These are phyloP conservation scores for Emydura subglobosa DNA, from an alignment of 2,113 vertebrate genomes.

Conservation along the genomic window DNA sequence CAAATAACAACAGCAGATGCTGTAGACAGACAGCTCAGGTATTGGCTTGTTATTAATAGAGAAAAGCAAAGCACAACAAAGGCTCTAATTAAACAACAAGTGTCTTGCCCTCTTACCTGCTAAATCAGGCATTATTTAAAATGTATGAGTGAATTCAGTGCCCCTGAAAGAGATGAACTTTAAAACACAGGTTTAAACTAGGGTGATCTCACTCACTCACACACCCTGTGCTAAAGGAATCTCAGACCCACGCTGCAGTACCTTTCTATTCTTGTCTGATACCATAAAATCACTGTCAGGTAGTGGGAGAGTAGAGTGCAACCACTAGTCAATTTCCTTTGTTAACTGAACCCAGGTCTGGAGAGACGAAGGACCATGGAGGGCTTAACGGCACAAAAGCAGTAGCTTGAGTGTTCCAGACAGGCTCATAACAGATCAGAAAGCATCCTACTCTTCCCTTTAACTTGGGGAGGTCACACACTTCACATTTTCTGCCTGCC, in stretches of 20 bases:
- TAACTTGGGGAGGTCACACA: not conserved
- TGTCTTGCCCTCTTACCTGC: slow-evolving; percentile 49
- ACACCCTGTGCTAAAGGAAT: not conserved
- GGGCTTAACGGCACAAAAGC: not conserved
- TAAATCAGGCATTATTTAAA: slow-evolving; percentile 64
- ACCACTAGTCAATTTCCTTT: not conserved
- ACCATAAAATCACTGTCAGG: not conserved
- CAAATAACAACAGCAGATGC: not conserved
- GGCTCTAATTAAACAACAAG: not conserved
- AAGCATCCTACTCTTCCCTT: not conserved
- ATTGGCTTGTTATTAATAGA: slow-evolving; percentile 6
- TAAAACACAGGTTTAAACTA: not conserved
- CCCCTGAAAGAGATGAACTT: slow-evolving; percentile 50
- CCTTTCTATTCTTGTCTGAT: not conserved
- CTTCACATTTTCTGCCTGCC: not conserved
- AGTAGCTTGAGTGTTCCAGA: not conserved
- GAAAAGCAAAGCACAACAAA: slow-evolving; percentile 9
- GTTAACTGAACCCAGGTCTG: not conserved
- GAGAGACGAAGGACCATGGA: not conserved
- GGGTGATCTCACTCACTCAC: too few relatives aligned
- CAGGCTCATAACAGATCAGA: not conserved
- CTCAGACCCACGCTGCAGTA: not conserved
- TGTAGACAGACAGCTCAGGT: not conserved
- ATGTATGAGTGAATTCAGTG: slow-evolving; percentile 57
- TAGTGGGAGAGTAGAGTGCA: not conserved